These are phyloP conservation scores for Zalophus californianus DNA, from an alignment of 2,797 vertebrate genomes.

Conservation along the genomic window DNA sequence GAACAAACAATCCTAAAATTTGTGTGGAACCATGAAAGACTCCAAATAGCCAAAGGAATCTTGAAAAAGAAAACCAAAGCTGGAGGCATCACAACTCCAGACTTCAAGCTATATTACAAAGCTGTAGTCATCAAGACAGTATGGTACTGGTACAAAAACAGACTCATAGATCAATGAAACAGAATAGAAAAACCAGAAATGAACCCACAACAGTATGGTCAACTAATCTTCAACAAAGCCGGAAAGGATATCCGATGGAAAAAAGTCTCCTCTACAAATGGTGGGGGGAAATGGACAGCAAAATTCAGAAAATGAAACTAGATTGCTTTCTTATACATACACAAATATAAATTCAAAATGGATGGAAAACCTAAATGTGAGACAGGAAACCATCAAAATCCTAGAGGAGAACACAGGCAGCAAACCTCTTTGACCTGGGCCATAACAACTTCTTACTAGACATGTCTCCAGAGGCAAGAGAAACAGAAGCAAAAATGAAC, in stretches of 20 bases:
- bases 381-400: neutral
- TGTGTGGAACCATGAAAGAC: neutral
- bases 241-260: neutral
- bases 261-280: neutral
- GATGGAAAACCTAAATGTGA: neutral
- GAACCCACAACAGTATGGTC: neutral
- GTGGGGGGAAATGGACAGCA: neutral
- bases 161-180: neutral
- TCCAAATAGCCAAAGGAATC: neutral
- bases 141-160: neutral
- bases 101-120: neutral
- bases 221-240: neutral
- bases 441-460: neutral
- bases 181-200: neutral
- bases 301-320: neutral
- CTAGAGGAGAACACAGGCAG: neutral
- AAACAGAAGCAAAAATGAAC: neutral
- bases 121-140: neutral
- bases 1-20: neutral
- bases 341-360: neutral
- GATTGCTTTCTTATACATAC: neutral
- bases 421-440: neutral
- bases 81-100: neutral
- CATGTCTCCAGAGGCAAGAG: neutral
- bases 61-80: neutral